Conservation (phyloP, 2,113 vertebrate genomes). For the Pimephales promelas region DNA sequence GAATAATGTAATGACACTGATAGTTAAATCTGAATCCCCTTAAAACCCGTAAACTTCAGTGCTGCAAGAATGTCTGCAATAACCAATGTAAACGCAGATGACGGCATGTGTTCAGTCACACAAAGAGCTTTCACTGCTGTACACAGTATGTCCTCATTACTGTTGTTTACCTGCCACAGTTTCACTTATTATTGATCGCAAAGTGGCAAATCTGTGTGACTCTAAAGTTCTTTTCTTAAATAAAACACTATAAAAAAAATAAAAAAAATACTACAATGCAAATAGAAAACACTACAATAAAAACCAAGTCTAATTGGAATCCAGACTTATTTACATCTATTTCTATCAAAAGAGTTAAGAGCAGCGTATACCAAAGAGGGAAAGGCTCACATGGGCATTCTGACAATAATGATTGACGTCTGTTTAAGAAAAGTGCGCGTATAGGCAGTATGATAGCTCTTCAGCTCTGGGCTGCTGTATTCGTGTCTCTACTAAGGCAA, state of each 20-base stretch:
- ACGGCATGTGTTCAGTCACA: not conserved
- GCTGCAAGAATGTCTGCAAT: not conserved
- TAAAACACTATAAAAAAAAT: slow-evolving; percentile 4
- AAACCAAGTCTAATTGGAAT: slow-evolving; percentile 28
- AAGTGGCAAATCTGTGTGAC: not conserved
- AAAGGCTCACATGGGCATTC: slow-evolving; percentile 25
- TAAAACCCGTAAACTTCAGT: not conserved
- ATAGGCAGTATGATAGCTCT: slow-evolving; percentile 49
- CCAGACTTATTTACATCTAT: slow-evolving; percentile 3
- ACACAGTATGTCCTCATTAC: slow-evolving; percentile 5
- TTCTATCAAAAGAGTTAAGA: slow-evolving; percentile 49
- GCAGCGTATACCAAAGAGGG: slow-evolving; percentile 36
- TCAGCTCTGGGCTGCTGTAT: slow-evolving; percentile 27
- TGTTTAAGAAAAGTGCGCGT: slow-evolving; percentile 16
- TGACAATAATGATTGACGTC: not conserved
- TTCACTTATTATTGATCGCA: not conserved
- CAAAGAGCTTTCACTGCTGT: not conserved
- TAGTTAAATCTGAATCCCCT: not conserved
- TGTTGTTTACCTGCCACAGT: not conserved
- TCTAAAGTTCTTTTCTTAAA: not conserved
- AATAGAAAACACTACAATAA: slow-evolving; percentile 23
- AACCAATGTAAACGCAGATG: not conserved
- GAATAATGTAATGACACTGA: not conserved
- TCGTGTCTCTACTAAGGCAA: slow-evolving; percentile 49
- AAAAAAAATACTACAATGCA: not conserved